Percentiles rank a stretch among this genome's conserved stretches.
phyloP scores from a whole-genome alignment of 2,888 invertebrate genomes.

The Diaperis boleti region DNA sequence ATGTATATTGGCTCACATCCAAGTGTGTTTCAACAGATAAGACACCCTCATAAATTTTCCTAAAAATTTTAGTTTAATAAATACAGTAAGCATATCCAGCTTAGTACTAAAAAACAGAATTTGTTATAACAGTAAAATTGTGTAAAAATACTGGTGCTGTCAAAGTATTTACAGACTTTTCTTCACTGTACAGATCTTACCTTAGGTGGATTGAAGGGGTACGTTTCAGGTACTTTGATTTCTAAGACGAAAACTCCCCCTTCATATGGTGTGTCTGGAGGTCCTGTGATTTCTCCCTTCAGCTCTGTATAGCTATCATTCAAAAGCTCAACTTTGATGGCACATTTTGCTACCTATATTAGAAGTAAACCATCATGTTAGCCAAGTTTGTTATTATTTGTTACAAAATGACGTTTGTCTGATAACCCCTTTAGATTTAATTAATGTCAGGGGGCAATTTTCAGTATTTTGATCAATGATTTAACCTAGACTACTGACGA shows the following conservation, averaged over 20 bases:
- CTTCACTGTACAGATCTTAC: too few species aligned
- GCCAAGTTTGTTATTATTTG: constrained; percentile 35
- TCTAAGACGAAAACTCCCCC: constrained; percentile 94
- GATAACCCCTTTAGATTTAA: constrained; percentile 38
- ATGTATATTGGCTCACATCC: too few species aligned
- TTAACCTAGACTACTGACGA: constrained; percentile 32
- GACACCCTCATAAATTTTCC: too few species aligned
- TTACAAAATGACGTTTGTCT: constrained; percentile 39
- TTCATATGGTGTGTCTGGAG: constrained; percentile 98
- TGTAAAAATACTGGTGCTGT: too few species aligned
- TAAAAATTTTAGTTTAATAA: too few species aligned
- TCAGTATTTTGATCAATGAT: constrained; percentile 27
- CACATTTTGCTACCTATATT: constrained; percentile 84
- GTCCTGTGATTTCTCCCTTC: constrained; percentile 96
- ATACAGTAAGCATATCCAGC: too few species aligned
- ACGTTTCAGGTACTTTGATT: constrained; percentile 98
- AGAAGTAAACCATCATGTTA: constrained; percentile 32
- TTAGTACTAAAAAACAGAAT: too few species aligned
- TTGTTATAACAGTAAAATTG: too few species aligned
- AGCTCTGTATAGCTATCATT: constrained; percentile 94
- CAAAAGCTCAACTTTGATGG: constrained; percentile 89
- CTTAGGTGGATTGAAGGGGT: constrained; percentile 99
- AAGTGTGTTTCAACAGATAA: too few species aligned
- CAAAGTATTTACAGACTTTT: too few species aligned
- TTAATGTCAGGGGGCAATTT: constrained; percentile 24